phyloP scores from a whole-genome alignment of 2,888 invertebrate genomes.

The Hydraecia micacea region DNA sequence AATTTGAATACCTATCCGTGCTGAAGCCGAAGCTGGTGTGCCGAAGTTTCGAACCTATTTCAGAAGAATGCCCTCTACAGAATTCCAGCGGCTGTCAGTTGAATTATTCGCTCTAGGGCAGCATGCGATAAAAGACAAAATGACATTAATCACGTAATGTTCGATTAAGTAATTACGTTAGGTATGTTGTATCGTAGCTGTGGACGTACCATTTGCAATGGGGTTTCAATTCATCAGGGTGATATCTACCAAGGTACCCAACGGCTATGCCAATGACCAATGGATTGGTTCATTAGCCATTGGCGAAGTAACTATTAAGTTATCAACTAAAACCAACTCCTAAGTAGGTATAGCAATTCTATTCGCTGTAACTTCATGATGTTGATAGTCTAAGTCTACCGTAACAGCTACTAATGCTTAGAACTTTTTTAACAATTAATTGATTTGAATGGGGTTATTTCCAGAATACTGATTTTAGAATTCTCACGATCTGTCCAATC shows the following conservation, averaged over 20 bases:
- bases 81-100: too few species aligned
- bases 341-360: neutral
- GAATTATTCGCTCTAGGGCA: too few species aligned
- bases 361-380: neutral
- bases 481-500: neutral
- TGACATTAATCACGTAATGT: too few species aligned
- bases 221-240: too few species aligned
- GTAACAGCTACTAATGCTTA: neutral
- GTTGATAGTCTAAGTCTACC: neutral
- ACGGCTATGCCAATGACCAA: neutral
- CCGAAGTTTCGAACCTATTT: too few species aligned
- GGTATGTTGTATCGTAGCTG: too few species aligned
- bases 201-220: too few species aligned
- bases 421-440: constrained; percentile 2
- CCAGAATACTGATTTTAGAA: constrained; percentile 3
- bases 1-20: neutral
- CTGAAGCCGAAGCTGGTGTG: too few species aligned
- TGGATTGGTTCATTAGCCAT: neutral
- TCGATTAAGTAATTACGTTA: too few species aligned
- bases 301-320: neutral
- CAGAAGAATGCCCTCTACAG: too few species aligned
- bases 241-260: neutral
- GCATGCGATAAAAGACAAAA: too few species aligned
- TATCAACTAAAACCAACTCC: neutral
- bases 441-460: constrained; percentile 7